Base-by-base conservation (phyloP, 1,140 invertebrate species). In the Rhagoletis zephyria region DNA sequence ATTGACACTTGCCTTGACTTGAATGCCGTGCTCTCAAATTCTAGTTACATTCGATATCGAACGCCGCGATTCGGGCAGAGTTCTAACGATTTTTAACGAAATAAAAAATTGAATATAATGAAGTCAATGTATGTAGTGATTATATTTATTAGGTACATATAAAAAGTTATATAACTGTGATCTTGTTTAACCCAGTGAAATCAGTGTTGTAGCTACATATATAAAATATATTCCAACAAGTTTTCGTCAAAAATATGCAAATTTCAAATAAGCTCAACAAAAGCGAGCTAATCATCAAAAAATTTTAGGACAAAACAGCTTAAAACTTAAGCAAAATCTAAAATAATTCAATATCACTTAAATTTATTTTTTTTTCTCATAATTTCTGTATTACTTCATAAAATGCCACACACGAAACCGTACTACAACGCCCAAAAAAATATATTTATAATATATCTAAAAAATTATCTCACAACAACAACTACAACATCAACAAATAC, bases 241-340 rank as follows among this genome's bases (percentile, higher is more conserved):
- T 16, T 89, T 90, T 90, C 89, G 89, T 90, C 89, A 89, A 90
- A 90, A 89, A 90, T 89, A 89, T 90, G 89, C 89, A 90, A 87
- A 85, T 42, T 85, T 85, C 10, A 40, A 63, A 85, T 9, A 85
- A 60, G 48, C 16, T 40, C 59, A 3, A 48, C 6, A 85, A 60
- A 60, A 60, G 45, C 48, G 59, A 56, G 60, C 9, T 42, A 12
- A 10, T 40, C 40, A 45, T 74, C 2, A 42, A 14, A 6, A 40
- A 67, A 40, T 10, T n/a, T 30, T 45, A 4, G 9, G 30, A 61
- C 10, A 16, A 85, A 85, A 19, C 7, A 63, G 16, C 61, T 16
- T 16, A 63, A 63, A n/a, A 14, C 61, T 63, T 4, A 63, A 63
- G 16, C 12, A 4, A 63, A 63, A 63, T 63, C n/a, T 63, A 10